Base-by-base conservation (phyloP, 2,113 vertebrate genomes). In the Centropus bengalensis region DNA sequence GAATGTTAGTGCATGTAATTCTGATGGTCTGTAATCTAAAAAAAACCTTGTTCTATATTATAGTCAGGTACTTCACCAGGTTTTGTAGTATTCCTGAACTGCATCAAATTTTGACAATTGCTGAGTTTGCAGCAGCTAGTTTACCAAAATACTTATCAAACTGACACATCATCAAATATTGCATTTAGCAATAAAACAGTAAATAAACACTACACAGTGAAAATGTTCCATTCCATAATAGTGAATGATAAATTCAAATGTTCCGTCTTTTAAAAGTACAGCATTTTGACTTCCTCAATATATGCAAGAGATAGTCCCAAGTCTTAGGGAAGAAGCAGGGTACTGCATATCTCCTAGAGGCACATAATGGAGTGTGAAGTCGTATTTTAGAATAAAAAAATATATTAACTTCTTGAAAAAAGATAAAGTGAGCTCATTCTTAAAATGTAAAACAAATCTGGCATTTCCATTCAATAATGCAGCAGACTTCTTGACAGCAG, bases 381-480 rank as follows among this genome's bases (percentile, higher is more conserved):
- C 20, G 27, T 58, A 30, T 58, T 89, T 73, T 73, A 3, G 18
- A 88, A 85, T 71, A 7, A 4, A 59, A 91, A 93, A 82, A 44
- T 76, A 73, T 52, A 95, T 38, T 6, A 10, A 63, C n/a, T 81
- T 90, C 21, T 87, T 22, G 67, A 75, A 92, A 95, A 93, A 56
- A 51, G 8, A 11, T 87, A 32, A 70, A 40, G 45, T n/a, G 74
- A 83, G 47, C 82, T 94, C 28, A 82, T 93, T 86, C 49, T 83
- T 90, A 64, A 69, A 21, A 52, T 45, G 56, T 38, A 51, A 40
- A 95, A 88, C 8, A 93, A 93, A 95, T 73, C 21, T 93, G 82
- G 49, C 63, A 83, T 96, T 97, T 96, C 77, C 94, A 81, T 95
- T 90, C 60, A 93, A 47, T 58, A 73, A 94, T 93, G 79, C 67